phyloP scores from a whole-genome alignment of 1,140 invertebrate species.

The Ridgeia piscesae region DNA sequence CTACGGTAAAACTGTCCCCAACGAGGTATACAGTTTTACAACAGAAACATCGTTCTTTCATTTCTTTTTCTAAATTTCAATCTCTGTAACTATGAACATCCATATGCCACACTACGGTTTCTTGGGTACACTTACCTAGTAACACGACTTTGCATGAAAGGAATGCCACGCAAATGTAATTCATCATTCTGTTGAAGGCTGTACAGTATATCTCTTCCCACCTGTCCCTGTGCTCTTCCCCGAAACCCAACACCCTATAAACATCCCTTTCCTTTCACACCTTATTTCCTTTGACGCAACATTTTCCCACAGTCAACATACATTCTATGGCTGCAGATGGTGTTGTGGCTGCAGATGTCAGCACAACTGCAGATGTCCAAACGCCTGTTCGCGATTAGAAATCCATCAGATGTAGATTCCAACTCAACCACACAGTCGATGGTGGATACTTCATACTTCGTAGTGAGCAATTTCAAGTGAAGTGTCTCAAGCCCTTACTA shows the following conservation, averaged over 20 bases:
- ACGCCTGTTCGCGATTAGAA: neutral
- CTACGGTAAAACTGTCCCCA: too few relatives aligned
- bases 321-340: neutral
- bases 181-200: neutral
- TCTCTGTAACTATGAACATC: neutral
- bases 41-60: too few relatives aligned
- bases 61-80: neutral
- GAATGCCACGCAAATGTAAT: neutral
- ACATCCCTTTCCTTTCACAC: neutral
- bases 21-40: too few relatives aligned
- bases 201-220: neutral
- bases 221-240: neutral
- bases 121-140: neutral
- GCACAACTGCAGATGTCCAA: too few relatives aligned
- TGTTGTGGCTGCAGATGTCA: too few relatives aligned
- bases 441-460: neutral
- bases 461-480: neutral
- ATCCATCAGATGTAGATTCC: neutral
- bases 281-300: neutral
- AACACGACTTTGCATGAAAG: neutral
- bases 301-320: neutral
- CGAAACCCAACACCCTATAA: neutral
- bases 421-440: neutral
- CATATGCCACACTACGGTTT: neutral
- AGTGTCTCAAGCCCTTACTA: neutral